Evolutionary conservation across 2,888 invertebrate genomes (phyloP).

Genomic region (Platycnemis pennipes): DNA sequence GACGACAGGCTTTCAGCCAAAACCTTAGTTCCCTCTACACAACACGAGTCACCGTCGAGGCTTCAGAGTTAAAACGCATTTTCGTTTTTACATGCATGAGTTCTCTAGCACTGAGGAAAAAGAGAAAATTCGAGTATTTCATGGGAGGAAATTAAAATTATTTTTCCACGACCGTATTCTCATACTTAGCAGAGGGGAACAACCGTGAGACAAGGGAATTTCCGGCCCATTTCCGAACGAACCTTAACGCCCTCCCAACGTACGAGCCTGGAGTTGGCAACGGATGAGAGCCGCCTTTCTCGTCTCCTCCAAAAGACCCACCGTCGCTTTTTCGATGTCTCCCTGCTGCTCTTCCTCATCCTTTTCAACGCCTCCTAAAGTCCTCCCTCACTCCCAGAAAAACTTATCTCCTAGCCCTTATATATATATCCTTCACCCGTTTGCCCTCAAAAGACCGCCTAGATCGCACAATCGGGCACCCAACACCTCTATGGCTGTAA

Average conservation of each 20-base stretch:
- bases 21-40: too few species aligned
- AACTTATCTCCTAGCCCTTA: not conserved
- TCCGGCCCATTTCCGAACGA: not conserved
- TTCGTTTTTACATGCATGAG: too few species aligned
- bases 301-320: not conserved
- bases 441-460: not conserved
- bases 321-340: not conserved
- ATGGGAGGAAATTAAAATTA: too few species aligned
- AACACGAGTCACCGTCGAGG: too few species aligned
- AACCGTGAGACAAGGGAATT: not conserved
- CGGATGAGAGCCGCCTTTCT: not conserved
- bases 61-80: too few species aligned
- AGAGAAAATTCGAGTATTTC: too few species aligned
- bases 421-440: conserved; percentile 1
- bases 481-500: conserved; percentile 17
- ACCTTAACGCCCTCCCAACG: not conserved
- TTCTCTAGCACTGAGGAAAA: too few species aligned
- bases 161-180: too few species aligned
- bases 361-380: not conserved
- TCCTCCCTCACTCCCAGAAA: not conserved
- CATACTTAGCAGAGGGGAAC: too few species aligned
- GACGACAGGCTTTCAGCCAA: too few species aligned
- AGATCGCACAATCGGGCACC: conserved; percentile 20
- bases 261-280: not conserved
- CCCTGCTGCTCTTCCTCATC: not conserved